Evolutionary conservation across 2,797 vertebrate species (phyloP).

Genomic region (Enteromius thamalakanensis): DNA sequence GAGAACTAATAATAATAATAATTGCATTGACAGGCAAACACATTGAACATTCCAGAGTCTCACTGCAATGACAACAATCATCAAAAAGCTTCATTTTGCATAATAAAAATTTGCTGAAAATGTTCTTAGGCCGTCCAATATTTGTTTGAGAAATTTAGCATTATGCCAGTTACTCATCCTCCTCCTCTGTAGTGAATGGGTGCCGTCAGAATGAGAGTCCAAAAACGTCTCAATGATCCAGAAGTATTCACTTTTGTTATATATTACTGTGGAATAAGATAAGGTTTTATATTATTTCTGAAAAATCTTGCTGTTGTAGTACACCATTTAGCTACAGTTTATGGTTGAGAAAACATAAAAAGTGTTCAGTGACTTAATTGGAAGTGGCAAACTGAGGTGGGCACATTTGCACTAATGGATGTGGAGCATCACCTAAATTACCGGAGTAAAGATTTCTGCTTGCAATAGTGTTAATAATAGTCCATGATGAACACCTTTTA

Average conservation of each 20-base stretch:
- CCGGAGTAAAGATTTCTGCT: slow-evolving; percentile 19
- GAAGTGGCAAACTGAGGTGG: slow-evolving; percentile 7
- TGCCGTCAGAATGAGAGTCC: background rate
- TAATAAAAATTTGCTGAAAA: background rate
- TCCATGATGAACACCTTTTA: slow-evolving; percentile 6
- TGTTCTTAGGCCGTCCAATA: background rate
- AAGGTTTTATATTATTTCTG: background rate
- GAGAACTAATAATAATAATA: no score
- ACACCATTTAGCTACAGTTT: background rate
- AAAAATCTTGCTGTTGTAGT: background rate
- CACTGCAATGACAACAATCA: background rate
- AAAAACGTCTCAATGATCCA: background rate
- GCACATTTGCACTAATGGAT: slow-evolving; percentile 42
- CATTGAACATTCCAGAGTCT: background rate
- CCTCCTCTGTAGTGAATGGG: background rate
- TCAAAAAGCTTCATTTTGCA: background rate
- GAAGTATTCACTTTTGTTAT: background rate
- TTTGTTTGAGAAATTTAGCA: background rate
- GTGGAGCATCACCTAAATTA: slow-evolving; percentile 21
- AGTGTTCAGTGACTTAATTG: slow-evolving; percentile 1
- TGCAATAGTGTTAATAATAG: slow-evolving; percentile 18
- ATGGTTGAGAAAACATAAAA: slow-evolving; percentile 1
- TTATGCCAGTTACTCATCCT: background rate
- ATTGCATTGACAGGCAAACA: background rate
- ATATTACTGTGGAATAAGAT: background rate